Percentiles rank a stretch among this genome's conserved stretches.
Conservation (phyloP, 2,888 invertebrate species). For the Cyaniris semiargus region DNA sequence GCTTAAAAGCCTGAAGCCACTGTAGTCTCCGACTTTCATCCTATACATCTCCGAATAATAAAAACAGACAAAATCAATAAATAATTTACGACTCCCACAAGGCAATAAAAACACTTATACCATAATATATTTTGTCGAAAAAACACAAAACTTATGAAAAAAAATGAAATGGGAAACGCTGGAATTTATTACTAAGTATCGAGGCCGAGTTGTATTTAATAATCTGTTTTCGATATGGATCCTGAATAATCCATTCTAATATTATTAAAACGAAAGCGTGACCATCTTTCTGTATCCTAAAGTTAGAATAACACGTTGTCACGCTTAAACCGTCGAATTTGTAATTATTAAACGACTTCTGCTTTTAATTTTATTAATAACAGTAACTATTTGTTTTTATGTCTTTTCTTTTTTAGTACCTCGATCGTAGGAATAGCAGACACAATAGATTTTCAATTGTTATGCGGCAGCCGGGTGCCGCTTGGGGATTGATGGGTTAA, state of each 20-base stretch:
- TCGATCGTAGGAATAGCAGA: too few species aligned
- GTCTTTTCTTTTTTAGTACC: too few species aligned
- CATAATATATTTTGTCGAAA: not conserved
- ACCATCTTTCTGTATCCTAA: too few species aligned
- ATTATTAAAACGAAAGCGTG: too few species aligned
- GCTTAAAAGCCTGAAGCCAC: not conserved
- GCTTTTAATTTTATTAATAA: too few species aligned
- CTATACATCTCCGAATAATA: not conserved
- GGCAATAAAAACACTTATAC: slow-evolving; percentile 15
- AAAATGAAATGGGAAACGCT: not conserved
- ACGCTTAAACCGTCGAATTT: too few species aligned
- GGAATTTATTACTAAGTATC: not conserved
- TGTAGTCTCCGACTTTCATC: not conserved
- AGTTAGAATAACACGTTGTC: too few species aligned
- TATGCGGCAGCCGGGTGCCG: too few species aligned
- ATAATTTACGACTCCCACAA: not conserved
- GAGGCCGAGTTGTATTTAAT: not conserved
- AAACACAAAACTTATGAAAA: slow-evolving; percentile 8
- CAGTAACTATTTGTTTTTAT: too few species aligned
- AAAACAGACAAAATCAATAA: slow-evolving; percentile 9
- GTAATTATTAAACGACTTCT: too few species aligned
- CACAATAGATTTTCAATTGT: too few species aligned
- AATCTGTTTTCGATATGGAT: not conserved
- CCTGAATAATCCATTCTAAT: not conserved
- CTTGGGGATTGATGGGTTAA: too few species aligned